Base-by-base conservation (phyloP, 2,888 invertebrate species). In the Anticlea derivata region DNA sequence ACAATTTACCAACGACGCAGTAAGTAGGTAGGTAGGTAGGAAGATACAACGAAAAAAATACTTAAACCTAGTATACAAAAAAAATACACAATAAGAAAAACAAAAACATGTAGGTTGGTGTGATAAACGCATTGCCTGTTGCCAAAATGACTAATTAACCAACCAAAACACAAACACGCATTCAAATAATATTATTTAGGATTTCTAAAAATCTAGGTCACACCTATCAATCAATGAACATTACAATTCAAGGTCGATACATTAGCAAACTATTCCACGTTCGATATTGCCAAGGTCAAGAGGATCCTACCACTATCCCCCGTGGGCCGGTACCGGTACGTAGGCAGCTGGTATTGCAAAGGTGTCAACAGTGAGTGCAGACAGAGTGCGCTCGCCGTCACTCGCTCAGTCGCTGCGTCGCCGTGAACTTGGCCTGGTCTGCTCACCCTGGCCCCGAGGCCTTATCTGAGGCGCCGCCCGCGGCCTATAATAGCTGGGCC, bases 401-500 rank as follows among this genome's bases (percentile, higher is more conserved):
- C 70, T 80, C 82, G 80, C 73, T 75, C 79, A 72, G 80, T 79
- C 75, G 80, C 65, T 80, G 84, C 80, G 85, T 85, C 73, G 81
- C 86, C 88, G 84, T 88, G 88, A 90, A 86, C 87, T 87, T 88
- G 88, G 85, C 86, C 85, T 79, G 79, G 69, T 80, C 80, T 78
- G 73, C 70, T 71, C 82, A 83, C 84, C 84, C 82, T 86, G 86
- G 86, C 86, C 87, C 82, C 80, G 82, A 81, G 78, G 73, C 78
- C 78, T 84, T 85, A 84, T 84, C 85, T 75, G 85, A 81, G 83
- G 80, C 87, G 86, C 85, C 85, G 87, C 83, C 82, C 81, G 79
- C 87, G 83, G 85, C 86, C 86, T 90, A 90, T 90, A 90, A 89
- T 89, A 90, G 87, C 82, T 78, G 84, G 82, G 86, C 78, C 79